Evolutionary conservation across 2,797 vertebrate species (phyloP).

Genomic region (Fratercula arctica): DNA sequence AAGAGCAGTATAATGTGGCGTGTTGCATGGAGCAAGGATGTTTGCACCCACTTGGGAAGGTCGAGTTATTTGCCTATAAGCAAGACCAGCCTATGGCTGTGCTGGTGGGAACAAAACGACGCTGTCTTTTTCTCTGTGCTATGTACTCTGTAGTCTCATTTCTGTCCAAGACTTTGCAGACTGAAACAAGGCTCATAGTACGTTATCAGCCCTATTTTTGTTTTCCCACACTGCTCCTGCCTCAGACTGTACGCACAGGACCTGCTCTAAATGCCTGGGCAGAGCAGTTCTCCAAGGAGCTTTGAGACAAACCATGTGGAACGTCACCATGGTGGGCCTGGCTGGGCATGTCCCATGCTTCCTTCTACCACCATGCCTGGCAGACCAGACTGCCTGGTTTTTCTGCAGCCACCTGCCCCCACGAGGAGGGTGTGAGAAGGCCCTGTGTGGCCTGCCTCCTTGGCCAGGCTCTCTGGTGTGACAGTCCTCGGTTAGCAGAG

Average conservation of each 20-base stretch:
- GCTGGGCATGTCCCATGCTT: background rate
- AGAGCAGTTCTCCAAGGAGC: background rate
- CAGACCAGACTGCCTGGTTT: background rate
- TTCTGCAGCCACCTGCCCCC: conserved; percentile 64
- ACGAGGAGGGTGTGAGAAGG: conserved; percentile 77
- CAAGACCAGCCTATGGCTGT: background rate
- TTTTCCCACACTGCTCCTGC: background rate
- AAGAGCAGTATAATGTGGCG: background rate
- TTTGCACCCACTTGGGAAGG: background rate
- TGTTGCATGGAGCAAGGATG: background rate
- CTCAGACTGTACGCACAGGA: rapidly evolving
- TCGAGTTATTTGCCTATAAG: background rate
- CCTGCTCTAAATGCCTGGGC: background rate
- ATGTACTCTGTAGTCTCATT: rapidly evolving
- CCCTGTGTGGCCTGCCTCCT: background rate
- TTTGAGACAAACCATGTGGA: background rate
- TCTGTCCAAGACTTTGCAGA: background rate
- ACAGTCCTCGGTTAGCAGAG: background rate
- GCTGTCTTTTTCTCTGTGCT: background rate
- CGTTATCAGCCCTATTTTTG: background rate
- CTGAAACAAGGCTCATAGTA: background rate
- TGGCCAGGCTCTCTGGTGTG: background rate
- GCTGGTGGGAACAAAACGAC: background rate
- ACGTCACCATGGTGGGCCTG: background rate
- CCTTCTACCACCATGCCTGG: background rate